Percentiles rank a stretch among this genome's conserved stretches.
Evolutionary conservation across 2,888 invertebrate genomes (phyloP).

Genomic region (Anticlea derivata): DNA sequence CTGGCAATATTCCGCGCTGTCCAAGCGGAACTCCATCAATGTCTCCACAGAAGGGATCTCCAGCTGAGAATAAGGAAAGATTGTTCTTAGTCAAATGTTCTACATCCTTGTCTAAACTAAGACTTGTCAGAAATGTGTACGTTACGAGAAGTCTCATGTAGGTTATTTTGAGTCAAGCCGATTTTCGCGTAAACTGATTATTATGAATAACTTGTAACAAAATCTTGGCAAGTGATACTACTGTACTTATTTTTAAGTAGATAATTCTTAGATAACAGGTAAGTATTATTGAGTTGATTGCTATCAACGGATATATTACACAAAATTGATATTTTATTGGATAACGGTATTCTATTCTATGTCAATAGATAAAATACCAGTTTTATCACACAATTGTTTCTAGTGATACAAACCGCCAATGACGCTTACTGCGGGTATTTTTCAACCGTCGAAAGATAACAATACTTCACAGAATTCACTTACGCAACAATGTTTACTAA

Average conservation of each 20-base stretch:
- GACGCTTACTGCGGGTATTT: slow-evolving; percentile 21
- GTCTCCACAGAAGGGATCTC: slow-evolving; percentile 94
- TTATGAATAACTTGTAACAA: too few relatives aligned
- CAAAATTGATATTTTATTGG: neutral
- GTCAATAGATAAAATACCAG: slow-evolving; percentile 2
- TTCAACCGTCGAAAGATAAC: slow-evolving; percentile 24
- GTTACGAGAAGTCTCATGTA: too few relatives aligned
- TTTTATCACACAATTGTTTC: slow-evolving; percentile 31
- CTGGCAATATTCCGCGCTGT: slow-evolving; percentile 99
- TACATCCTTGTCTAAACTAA: too few relatives aligned
- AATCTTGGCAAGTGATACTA: too few relatives aligned
- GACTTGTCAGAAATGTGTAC: too few relatives aligned
- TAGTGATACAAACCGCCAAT: slow-evolving; percentile 19
- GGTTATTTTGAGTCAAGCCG: too few relatives aligned
- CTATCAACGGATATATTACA: neutral
- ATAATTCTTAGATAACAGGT: too few relatives aligned
- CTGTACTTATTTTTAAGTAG: too few relatives aligned
- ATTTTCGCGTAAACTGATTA: too few relatives aligned
- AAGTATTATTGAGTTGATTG: neutral
- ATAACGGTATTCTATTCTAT: slow-evolving; percentile 7
- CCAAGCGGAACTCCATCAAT: slow-evolving; percentile 99
- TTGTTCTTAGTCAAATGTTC: too few relatives aligned
- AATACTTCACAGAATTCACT: slow-evolving; percentile 27
- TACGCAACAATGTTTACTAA: slow-evolving; percentile 19
- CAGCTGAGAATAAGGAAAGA: slow-evolving; percentile 85